phyloP scores from a whole-genome alignment of 2,888 invertebrate genomes.

The Julus scandinavius region DNA sequence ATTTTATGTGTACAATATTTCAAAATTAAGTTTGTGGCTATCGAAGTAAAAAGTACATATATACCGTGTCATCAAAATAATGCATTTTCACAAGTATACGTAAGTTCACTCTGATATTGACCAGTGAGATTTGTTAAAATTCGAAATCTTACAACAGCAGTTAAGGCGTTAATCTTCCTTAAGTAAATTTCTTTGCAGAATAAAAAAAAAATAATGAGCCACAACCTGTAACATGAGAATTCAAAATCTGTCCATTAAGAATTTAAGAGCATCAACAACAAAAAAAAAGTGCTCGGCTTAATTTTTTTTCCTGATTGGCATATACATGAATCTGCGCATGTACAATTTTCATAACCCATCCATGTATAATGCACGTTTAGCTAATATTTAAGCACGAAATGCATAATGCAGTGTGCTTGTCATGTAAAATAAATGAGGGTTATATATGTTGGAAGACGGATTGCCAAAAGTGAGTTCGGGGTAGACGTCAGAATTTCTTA shows the following conservation, averaged over 20 bases:
- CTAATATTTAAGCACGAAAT: conserved; percentile 46
- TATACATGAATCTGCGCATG: conserved; percentile 3
- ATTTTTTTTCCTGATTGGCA: conserved; percentile 32
- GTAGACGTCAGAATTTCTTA: conserved; percentile 51
- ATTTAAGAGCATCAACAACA: not conserved
- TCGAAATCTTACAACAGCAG: not conserved
- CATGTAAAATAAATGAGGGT: conserved; percentile 43
- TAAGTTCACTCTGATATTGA: too few relatives aligned
- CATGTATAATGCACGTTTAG: conserved; percentile 36
- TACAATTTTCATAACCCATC: conserved; percentile 36
- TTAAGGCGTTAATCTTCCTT: not conserved
- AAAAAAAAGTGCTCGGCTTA: not conserved
- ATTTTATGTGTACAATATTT: too few relatives aligned
- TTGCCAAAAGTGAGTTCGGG: conserved; percentile 44
- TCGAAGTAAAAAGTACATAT: too few relatives aligned
- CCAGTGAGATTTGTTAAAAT: too few relatives aligned
- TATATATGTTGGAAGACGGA: conserved; percentile 42
- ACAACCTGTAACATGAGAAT: not conserved
- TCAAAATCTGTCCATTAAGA: not conserved
- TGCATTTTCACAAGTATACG: too few relatives aligned
- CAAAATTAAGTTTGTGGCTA: too few relatives aligned
- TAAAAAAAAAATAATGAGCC: not conserved
- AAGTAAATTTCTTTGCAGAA: not conserved
- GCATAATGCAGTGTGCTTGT: conserved; percentile 46
- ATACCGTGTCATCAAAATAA: too few relatives aligned